Base-by-base conservation (phyloP, 2,888 invertebrate genomes). In the Limnephilus auricula region DNA sequence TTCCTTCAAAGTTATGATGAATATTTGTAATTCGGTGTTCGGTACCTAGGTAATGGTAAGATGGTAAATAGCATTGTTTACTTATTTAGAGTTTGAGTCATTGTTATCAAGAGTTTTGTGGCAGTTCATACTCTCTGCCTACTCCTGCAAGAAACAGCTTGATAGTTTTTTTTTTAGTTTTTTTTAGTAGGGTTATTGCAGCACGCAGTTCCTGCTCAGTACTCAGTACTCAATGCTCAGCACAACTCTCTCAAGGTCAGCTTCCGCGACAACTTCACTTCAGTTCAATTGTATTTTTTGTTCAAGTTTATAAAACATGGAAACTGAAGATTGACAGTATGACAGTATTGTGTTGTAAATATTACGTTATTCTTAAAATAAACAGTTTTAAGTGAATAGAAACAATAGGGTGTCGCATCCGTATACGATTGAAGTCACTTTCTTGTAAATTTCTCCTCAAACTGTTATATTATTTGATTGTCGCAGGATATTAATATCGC, bases 301-400 rank as follows among this genome's bases (percentile, higher is more conserved):
- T n/a, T 89, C 79, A 89, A 89, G 89, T 89, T 89, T 89, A 89
- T 82, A 79, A 88, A 87, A 88, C 91, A 87, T 91, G 91, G 87
- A 89, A 91, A 83, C 45, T 89, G 79, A 10, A 78, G 80, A 79
- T 85, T 90, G 90, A 90, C 90, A 82, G 85, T 91, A 87, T 91
- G 90, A 91, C 91, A 91, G 86, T n/a, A 82, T 65, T 87, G 86
- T 84, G 79, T 91, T 91, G 91, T 91, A 89, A 89, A 91, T 91
- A 91, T 89, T 85, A 34, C 87, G 83, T 40, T 88, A 65, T 88
- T 88, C 32, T 13, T 12, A 78, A 40, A 34, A 78, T 88, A 85
- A 85, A 85, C 40, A 37, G n/a, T 40, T 85, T 85, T 40, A n/a
- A 45, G 30, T 40, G 85, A 78, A 78, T 78, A 78, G 31, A 88